phyloP scores from a whole-genome alignment of 1,140 invertebrate species.

The Ceratina japonica region DNA sequence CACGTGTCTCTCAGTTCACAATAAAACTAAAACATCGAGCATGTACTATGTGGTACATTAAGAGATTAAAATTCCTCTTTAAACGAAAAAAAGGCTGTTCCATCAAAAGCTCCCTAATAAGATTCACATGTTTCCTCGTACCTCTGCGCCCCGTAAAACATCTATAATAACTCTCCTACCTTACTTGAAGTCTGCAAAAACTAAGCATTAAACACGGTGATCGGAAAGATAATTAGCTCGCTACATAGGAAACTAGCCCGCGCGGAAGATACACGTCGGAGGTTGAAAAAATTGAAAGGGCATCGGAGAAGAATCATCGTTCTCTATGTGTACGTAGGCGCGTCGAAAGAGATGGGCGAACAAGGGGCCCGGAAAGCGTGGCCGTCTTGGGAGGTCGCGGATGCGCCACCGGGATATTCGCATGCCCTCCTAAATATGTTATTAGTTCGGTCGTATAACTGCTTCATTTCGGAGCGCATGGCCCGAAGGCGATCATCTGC shows the following conservation, averaged over 20 bases:
- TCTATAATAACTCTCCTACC: conserved; percentile 9
- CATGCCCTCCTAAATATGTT: conserved; percentile 76
- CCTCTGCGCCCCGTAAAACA: not conserved
- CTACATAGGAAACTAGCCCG: not conserved
- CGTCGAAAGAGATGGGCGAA: conserved; percentile 1
- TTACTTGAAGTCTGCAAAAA: not conserved
- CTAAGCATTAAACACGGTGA: not conserved
- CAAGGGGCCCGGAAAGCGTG: conserved; percentile 66
- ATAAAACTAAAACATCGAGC: too few species aligned
- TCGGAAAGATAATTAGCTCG: conserved; percentile 15
- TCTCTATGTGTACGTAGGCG: not conserved
- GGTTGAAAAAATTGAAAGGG: too few species aligned
- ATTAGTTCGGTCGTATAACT: conserved; percentile 78
- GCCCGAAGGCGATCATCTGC: conserved; percentile 75
- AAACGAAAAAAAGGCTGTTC: too few species aligned
- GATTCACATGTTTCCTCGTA: not conserved
- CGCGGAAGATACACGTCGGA: not conserved
- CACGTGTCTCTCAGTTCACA: too few species aligned
- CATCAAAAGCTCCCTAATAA: too few species aligned
- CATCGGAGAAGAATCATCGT: not conserved
- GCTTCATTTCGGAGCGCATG: conserved; percentile 75
- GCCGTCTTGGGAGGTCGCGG: conserved; percentile 77
- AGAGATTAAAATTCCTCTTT: too few species aligned
- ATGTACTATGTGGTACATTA: too few species aligned
- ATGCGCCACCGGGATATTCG: conserved; percentile 62